Conservation (phyloP, 2,113 vertebrate species). For the Xenopus tropicalis region UCB_Xtro_10.0 CM004450.2:138609501-138610000, state of each 20-base stretch:
- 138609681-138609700: conserved; percentile 27
- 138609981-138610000: no score
- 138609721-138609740: conserved; percentile 54
- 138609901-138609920: conserved; percentile 46
- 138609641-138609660: conserved; percentile 59
- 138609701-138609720: conserved; percentile 50
- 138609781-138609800: conserved; percentile 34
- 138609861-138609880: conserved; percentile 49
- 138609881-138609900: conserved; percentile 26
- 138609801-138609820: conserved; percentile 12
- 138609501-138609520: no score
- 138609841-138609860: conserved; percentile 68
- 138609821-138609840: conserved; percentile 54
- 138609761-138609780: conserved; percentile 52
- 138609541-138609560: no score
- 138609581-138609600: no score
- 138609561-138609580: no score
- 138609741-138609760: conserved; percentile 9
- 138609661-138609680: conserved; percentile 43
- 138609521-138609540: no score
- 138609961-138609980: no score
- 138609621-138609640: no score
- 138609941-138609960: no score
- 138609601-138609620: no score
- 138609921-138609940: conserved; percentile 33